These are phyloP conservation scores for Hyles vespertilio DNA, from an alignment of 1,140 invertebrate species.

Conservation along the genomic window DNA sequence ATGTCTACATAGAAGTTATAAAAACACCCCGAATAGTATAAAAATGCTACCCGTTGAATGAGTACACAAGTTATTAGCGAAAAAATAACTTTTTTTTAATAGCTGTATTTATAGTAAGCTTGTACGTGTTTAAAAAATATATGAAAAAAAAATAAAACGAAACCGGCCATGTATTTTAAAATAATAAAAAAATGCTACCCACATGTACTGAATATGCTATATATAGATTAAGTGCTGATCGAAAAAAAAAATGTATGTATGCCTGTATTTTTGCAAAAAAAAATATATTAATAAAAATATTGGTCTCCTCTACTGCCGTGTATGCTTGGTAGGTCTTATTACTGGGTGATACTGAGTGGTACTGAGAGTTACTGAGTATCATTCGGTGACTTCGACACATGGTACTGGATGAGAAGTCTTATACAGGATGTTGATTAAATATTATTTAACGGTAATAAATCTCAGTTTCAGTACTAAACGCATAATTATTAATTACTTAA, in stretches of 20 bases:
- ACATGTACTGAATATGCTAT: conserved; percentile 32
- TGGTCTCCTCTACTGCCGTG: conserved; percentile 1
- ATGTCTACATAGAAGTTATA: too few relatives aligned
- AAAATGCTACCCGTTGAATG: too few relatives aligned
- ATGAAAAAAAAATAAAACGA: conserved; percentile 27
- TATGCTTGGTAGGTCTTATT: too few relatives aligned
- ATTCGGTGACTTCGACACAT: too few relatives aligned
- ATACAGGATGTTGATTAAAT: too few relatives aligned
- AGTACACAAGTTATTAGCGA: conserved; percentile 5
- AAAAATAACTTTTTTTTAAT: conserved; percentile 19
- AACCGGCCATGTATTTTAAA: conserved; percentile 44
- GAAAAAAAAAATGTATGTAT: conserved; percentile 15
- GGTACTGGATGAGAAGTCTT: too few relatives aligned
- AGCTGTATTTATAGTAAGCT: conserved; percentile 38
- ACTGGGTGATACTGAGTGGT: too few relatives aligned
- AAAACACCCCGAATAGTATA: too few relatives aligned
- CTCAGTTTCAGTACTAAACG: too few relatives aligned
- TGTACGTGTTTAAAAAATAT: conserved; percentile 27
- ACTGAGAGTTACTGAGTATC: too few relatives aligned
- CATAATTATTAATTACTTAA: too few relatives aligned
- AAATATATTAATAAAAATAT: conserved; percentile 17
- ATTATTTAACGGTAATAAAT: too few relatives aligned
- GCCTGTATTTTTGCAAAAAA: conserved; percentile 44
- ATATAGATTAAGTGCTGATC: conserved; percentile 25
- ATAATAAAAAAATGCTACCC: conserved; percentile 25